Conservation (phyloP, 2,113 vertebrate species). For the Myotis yumanensis region DNA sequence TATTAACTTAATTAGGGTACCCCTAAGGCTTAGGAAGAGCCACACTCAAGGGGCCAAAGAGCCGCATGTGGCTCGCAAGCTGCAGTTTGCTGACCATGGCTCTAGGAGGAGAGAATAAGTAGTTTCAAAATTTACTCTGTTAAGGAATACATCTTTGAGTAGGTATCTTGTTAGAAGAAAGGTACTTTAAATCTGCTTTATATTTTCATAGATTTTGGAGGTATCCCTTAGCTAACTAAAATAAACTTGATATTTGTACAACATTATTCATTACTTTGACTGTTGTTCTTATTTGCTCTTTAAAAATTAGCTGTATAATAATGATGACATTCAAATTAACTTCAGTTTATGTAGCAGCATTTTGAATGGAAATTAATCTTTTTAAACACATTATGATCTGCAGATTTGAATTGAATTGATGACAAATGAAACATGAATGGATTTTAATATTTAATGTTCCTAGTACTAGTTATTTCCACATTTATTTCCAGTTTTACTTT, state of each 20-base stretch:
- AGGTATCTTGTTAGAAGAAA: background rate
- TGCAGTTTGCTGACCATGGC: no score
- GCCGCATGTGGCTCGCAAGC: no score
- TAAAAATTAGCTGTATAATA: background rate
- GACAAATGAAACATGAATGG: constrained; percentile 19
- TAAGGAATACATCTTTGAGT: background rate
- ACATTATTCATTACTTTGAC: background rate
- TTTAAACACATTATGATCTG: background rate
- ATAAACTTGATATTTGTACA: background rate
- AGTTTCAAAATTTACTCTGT: background rate
- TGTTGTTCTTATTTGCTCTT: background rate
- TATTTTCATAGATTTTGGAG: constrained; percentile 8
- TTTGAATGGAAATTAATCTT: constrained; percentile 24
- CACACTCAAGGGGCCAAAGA: no score
- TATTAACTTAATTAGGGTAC: no score
- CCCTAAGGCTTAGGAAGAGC: no score
- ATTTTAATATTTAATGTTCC: background rate
- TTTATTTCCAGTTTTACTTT: constrained; percentile 16
- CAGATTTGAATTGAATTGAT: constrained; percentile 18
- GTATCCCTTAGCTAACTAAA: background rate
- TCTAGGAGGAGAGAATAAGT: background rate
- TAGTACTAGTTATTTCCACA: background rate
- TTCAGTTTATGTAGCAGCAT: background rate
- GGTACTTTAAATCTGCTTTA: constrained; percentile 9
- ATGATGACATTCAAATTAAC: background rate